These are phyloP conservation scores for Drosophila siamana DNA, from an alignment of 2,888 invertebrate species.

Conservation along the genomic window DNA sequence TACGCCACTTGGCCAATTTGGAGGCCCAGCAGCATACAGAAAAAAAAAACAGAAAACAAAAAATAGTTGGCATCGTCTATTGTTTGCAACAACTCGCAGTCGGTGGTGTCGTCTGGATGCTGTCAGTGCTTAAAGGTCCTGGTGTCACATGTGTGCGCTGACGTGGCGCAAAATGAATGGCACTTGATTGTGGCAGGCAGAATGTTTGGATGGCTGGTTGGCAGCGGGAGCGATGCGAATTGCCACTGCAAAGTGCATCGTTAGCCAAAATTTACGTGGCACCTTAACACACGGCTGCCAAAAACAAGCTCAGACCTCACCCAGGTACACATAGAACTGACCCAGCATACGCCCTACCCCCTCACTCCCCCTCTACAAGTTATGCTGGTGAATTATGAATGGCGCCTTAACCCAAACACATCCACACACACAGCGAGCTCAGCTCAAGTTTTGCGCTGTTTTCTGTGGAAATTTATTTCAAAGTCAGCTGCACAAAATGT, in stretches of 20 bases:
- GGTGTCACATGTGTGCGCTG: conserved; percentile 67
- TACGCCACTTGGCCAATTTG: conserved; percentile 36
- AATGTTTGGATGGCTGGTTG: conserved; percentile 7
- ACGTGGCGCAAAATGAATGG: conserved; percentile 74
- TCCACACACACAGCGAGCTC: neutral
- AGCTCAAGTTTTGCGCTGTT: conserved; percentile 36
- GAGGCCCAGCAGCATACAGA: conserved; percentile 20
- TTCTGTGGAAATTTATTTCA: conserved; percentile 69
- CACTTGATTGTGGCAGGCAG: conserved; percentile 74
- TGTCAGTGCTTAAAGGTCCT: conserved; percentile 29
- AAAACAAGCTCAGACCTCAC: conserved; percentile 58
- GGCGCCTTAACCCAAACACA: conserved; percentile 53
- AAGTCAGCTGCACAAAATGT: conserved; percentile 76
- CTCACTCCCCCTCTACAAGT: conserved; percentile 42
- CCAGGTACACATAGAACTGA: conserved; percentile 20
- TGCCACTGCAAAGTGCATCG: conserved; percentile 76
- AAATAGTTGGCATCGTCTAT: conserved; percentile 57
- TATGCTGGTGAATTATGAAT: conserved; percentile 76
- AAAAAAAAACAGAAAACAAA: neutral
- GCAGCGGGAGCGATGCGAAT: conserved; percentile 50
- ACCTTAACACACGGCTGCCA: conserved; percentile 67
- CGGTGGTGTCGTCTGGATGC: conserved; percentile 10
- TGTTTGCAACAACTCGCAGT: conserved; percentile 38
- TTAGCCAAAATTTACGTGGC: conserved; percentile 77
- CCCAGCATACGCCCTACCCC: neutral